Base-by-base conservation (phyloP, 2,888 invertebrate genomes). In the Andrena camellia region DNA sequence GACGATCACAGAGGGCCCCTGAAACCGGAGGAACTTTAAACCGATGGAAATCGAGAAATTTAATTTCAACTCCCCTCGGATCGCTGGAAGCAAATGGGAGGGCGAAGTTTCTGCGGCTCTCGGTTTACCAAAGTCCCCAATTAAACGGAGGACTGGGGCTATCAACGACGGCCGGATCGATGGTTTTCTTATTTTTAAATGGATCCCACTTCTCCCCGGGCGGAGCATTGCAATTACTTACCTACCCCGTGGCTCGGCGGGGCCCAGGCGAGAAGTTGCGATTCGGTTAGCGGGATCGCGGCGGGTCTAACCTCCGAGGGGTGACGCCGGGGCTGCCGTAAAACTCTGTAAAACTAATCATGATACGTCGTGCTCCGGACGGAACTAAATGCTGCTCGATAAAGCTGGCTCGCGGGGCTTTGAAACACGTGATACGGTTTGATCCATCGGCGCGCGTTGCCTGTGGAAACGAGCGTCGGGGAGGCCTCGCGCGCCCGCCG, bases 391-490 rank as follows among this genome's bases (percentile, higher is more conserved):
- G 62, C 33, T 75, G 68, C 71, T 62, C 66, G 74, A 72, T 74
- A 68, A 72, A 79, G 60, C 64, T 66, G 68, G 79, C 52, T 79
- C 52, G 64, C 60, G 26, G 80, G 67, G 72, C 67, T 76, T 82
- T 77, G 62, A 78, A 78, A 76, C 75, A 72, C 82, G 78, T 83
- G 85, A 81, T 74, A 81, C 78, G 71, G 89, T 89, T 89, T 89
- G 89, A 89, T 89, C 89, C 81, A 89, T 89, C 72, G 81, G 59
- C 63, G 64, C 52, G 50, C 74, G 88, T 89, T 89, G 78, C 88
- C 81, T 80, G 31, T 89, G 66, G 89, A 88, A 81, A 89, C 89
- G 70, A 78, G 52, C 73, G 54, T 62, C n/a, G 68, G 20, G n/a
- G 52, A 77, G 20, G 48, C 50, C 26, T 63, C 31, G 13, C 20